A percentile compares a stretch with the other conserved stretches of the same genome.
Evolutionary conservation across 1,140 invertebrate species (phyloP).

Genomic region (Cyclargus thomasi): DNA sequence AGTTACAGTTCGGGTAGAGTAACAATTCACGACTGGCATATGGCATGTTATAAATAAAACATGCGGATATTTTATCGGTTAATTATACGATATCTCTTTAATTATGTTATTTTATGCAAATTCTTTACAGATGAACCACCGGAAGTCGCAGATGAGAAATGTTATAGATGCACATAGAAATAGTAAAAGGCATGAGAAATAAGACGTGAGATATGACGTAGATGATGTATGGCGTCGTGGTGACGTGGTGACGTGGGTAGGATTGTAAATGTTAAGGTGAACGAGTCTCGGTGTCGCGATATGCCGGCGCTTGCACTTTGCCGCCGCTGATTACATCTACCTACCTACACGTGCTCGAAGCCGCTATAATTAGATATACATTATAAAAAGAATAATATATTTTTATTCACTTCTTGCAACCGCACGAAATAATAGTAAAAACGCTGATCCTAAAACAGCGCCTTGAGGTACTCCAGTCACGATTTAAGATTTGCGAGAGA

Average conservation of each 20-base stretch:
- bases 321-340: not conserved
- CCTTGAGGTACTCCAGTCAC: not conserved
- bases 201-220: not conserved
- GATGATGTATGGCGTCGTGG: not conserved
- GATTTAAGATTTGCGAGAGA: not conserved
- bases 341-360: not conserved
- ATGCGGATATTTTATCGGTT: not conserved
- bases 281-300: not conserved
- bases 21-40: not conserved
- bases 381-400: too few relatives aligned
- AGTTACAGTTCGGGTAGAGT: not conserved
- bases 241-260: not conserved
- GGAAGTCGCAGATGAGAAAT: not conserved
- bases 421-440: too few relatives aligned
- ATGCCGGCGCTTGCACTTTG: not conserved
- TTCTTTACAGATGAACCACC: not conserved
- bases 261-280: constrained; percentile 10
- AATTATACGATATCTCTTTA: not conserved
- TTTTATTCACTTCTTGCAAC: too few relatives aligned
- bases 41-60: not conserved
- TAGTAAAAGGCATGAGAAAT: not conserved
- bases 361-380: not conserved
- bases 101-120: not conserved
- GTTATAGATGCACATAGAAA: not conserved
- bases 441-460: too few relatives aligned